Percentiles rank a stretch among this genome's conserved stretches.
Evolutionary conservation across 2,888 invertebrate species (phyloP).

Genomic region (Acanthacorydalis orientalis): DNA sequence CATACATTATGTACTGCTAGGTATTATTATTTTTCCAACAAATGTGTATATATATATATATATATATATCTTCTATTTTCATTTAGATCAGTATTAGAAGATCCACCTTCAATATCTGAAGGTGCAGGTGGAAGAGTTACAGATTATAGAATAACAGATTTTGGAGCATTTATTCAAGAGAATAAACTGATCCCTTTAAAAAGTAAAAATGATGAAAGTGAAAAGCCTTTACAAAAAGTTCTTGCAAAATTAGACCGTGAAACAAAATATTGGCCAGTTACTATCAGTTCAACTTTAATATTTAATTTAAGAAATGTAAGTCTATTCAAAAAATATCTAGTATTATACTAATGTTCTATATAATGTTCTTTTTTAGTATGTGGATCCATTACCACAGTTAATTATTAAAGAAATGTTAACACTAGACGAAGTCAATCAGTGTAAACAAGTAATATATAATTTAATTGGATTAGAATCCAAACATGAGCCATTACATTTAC

Average conservation of each 20-base stretch:
- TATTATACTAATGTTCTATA: conserved; percentile 1
- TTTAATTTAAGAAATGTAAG: conserved; percentile 63
- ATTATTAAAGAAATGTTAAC: conserved; percentile 68
- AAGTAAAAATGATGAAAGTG: conserved; percentile 20
- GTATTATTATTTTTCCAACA: conserved; percentile 11
- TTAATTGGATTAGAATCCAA: conserved; percentile 67
- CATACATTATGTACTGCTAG: conserved; percentile 70
- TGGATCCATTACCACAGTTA: conserved; percentile 63
- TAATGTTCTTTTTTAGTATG: conserved; percentile 43
- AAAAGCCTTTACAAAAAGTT: conserved; percentile 43
- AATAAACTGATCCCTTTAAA: conserved; percentile 63
- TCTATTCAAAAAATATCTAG: conserved; percentile 6
- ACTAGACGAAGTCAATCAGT: conserved; percentile 74
- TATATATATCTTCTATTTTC: neutral
- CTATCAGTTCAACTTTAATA: conserved; percentile 74
- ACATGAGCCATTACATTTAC: conserved; percentile 63
- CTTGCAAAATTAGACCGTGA: conserved; percentile 55
- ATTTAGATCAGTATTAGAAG: conserved; percentile 69
- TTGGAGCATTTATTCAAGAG: conserved; percentile 74
- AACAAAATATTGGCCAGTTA: conserved; percentile 78
- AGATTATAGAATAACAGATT: conserved; percentile 76
- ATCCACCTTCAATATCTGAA: conserved; percentile 89
- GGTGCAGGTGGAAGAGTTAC: conserved; percentile 87
- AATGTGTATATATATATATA: neutral
- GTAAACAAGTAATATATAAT: conserved; percentile 69